Conservation (phyloP, 2,113 vertebrate genomes). For the Tretioscincus oriximinensis region DNA sequence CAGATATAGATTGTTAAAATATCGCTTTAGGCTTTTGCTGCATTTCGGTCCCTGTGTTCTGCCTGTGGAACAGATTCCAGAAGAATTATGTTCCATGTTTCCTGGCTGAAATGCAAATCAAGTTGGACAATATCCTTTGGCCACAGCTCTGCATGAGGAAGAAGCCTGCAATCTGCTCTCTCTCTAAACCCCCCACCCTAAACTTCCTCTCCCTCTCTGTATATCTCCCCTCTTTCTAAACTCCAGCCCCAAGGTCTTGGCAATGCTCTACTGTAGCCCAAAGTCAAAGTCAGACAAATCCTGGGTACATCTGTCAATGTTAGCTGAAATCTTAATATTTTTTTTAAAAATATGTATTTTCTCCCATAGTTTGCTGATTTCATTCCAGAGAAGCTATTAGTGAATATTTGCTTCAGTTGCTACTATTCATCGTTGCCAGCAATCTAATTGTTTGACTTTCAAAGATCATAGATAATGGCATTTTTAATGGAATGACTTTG, state of each 20-base stretch:
- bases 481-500: constrained; percentile 42
- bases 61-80: neutral
- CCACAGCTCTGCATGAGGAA: neutral
- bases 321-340: neutral
- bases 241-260: neutral
- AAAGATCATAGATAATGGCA: constrained; percentile 34
- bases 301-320: neutral
- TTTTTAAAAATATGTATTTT: neutral
- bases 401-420: constrained; percentile 22
- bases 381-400: constrained; percentile 37
- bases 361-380: constrained; percentile 7
- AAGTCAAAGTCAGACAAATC: neutral
- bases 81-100: neutral
- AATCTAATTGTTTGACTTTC: constrained; percentile 44
- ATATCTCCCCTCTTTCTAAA: neutral
- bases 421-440: constrained; percentile 24
- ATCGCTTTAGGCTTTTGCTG: neutral
- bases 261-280: neutral
- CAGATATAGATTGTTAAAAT: neutral
- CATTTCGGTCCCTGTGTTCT: neutral
- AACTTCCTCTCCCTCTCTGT: neutral
- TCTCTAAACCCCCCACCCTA: neutral
- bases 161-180: neutral
- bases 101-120: rapidly evolving
- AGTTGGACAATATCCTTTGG: neutral